Conservation (phyloP, 2,888 invertebrate genomes). For the Esperia sulphurella region DNA sequence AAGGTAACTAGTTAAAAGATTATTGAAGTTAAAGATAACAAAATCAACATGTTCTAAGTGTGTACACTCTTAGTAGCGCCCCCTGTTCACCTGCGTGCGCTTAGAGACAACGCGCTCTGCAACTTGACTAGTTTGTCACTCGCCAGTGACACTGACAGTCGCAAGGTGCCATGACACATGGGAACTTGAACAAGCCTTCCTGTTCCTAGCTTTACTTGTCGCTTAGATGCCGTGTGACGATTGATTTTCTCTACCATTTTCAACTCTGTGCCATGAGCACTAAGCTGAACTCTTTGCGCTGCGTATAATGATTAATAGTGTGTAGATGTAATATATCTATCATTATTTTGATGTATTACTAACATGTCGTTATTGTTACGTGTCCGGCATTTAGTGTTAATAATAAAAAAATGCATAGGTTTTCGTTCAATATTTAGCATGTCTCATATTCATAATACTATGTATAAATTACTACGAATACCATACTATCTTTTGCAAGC, state of each 20-base stretch:
- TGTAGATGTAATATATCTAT: conserved; percentile 27
- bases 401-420: not conserved
- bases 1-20: too few relatives aligned
- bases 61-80: not conserved
- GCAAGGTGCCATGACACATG: conserved; percentile 41
- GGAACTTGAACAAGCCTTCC: conserved; percentile 29
- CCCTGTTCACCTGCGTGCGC: conserved; percentile 20
- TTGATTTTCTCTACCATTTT: conserved; percentile 12
- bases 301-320: conserved; percentile 3
- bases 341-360: conserved; percentile 36
- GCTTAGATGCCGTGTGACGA: conserved; percentile 11
- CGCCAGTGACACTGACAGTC: conserved; percentile 24
- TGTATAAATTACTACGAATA: too few relatives aligned
- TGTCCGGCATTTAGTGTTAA: conserved; percentile 26
- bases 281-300: conserved; percentile 7
- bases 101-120: conserved; percentile 9
- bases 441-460: too few relatives aligned
- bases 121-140: conserved; percentile 15
- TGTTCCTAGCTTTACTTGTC: conserved; percentile 17
- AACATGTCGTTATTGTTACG: conserved; percentile 24
- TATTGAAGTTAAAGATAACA: too few relatives aligned
- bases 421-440: too few relatives aligned
- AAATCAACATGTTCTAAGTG: too few relatives aligned
- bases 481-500: too few relatives aligned
- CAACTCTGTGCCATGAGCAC: conserved; percentile 3